Percentiles rank a stretch among this genome's conserved stretches.
phyloP scores from a whole-genome alignment of 92 coral and sea anemone genomes.

The Scolanthus callimorphus region DNA sequence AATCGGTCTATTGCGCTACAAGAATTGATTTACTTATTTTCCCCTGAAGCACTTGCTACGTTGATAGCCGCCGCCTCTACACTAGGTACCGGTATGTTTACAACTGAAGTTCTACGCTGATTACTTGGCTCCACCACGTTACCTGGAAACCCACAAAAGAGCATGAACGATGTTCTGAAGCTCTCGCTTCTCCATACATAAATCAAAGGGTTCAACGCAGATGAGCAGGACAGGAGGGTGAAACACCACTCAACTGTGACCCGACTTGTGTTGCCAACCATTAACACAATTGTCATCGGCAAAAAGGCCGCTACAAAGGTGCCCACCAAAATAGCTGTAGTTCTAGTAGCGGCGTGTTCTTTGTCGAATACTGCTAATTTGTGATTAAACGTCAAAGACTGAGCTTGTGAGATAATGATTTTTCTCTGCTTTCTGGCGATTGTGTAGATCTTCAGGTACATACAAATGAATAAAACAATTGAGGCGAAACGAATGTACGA shows the following conservation, averaged over 20 bases:
- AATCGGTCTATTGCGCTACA: too few relatives aligned
- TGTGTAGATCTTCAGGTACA: conserved; percentile 45
- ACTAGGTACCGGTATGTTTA: too few relatives aligned
- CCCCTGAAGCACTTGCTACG: too few relatives aligned
- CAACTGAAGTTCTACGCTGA: too few relatives aligned
- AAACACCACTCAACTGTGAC: conserved; percentile 43
- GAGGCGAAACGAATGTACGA: conserved; percentile 40
- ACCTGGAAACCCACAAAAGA: too few relatives aligned
- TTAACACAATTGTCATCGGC: conserved; percentile 38
- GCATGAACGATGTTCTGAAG: too few relatives aligned
- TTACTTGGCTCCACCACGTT: too few relatives aligned
- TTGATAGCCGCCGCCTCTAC: too few relatives aligned
- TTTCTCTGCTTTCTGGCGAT: conserved; percentile 47
- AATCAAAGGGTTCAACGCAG: conserved; percentile 54
- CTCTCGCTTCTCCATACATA: conserved; percentile 66
- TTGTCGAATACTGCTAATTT: conserved; percentile 17
- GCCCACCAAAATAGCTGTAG: conserved; percentile 40
- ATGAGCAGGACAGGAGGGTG: conserved; percentile 53
- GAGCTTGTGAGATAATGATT: conserved; percentile 25
- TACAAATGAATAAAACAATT: conserved; percentile 31
- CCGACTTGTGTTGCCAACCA: conserved; percentile 18
- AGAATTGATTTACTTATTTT: too few relatives aligned
- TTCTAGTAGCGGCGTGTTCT: conserved; percentile 40
- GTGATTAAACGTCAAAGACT: conserved; percentile 49
- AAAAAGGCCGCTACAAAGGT: conserved; percentile 42